phyloP scores from a whole-genome alignment of 2,888 invertebrate species.

The Hypolimnas misippus region DNA sequence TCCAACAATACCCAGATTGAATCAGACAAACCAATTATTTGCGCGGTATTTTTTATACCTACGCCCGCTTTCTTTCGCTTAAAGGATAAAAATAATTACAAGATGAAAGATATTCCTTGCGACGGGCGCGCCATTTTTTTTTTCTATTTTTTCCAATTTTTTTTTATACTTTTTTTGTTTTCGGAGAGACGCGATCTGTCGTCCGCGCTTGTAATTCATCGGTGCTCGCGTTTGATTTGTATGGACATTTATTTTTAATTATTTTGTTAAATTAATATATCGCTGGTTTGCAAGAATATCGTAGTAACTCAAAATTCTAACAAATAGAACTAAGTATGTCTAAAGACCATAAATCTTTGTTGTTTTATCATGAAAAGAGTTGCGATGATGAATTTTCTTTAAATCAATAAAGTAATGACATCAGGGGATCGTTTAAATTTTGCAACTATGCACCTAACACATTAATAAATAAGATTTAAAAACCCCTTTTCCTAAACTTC shows the following conservation, averaged over 20 bases:
- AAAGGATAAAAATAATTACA: constrained; percentile 84
- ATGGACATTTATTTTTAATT: constrained; percentile 46
- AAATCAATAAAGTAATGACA: too few species aligned
- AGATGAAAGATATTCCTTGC: constrained; percentile 71
- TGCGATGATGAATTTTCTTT: too few species aligned
- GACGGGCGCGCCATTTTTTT: constrained; percentile 48
- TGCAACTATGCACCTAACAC: too few species aligned
- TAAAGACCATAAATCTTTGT: too few species aligned
- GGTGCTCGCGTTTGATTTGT: constrained; percentile 48
- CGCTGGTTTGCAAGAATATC: too few species aligned
- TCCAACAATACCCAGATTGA: constrained; percentile 55
- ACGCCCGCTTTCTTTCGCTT: constrained; percentile 68
- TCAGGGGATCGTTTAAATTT: too few species aligned
- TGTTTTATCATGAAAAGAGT: too few species aligned
- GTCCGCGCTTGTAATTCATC: constrained; percentile 68
- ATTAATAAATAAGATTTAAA: too few species aligned
- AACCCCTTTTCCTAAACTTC: too few species aligned
- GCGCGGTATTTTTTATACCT: constrained; percentile 57
- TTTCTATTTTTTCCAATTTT: constrained; percentile 55
- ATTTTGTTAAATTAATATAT: too few species aligned
- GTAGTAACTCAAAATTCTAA: too few species aligned
- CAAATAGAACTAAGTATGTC: too few species aligned
- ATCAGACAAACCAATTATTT: constrained; percentile 77
- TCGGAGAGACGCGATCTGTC: constrained; percentile 72
- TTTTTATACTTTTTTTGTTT: constrained; percentile 56